These are phyloP conservation scores for Pseudorectes ferrugineus DNA, from an alignment of 2,113 vertebrate genomes.

Conservation along the genomic window DNA sequence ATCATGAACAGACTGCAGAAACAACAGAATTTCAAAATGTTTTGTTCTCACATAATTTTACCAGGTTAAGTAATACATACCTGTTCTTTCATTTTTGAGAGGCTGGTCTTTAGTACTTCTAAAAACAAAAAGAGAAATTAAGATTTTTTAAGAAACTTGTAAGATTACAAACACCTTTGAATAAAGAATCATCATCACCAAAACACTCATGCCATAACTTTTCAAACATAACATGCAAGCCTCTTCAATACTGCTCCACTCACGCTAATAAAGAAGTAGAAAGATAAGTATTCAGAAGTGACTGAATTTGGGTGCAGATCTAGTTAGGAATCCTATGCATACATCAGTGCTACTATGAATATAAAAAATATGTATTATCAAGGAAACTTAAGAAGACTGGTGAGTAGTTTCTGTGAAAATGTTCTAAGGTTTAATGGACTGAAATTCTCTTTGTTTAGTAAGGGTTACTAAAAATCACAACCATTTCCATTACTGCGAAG, in stretches of 20 bases:
- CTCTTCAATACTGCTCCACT: background rate
- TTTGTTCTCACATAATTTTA: background rate
- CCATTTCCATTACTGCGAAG: background rate
- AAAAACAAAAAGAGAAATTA: conserved; percentile 43
- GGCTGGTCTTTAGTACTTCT: conserved; percentile 57
- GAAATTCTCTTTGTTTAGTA: background rate
- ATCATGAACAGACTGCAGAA: background rate
- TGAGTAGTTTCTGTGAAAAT: background rate
- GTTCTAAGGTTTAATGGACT: background rate
- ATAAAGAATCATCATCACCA: background rate
- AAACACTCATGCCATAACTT: background rate
- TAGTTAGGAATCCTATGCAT: background rate
- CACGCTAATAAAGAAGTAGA: background rate
- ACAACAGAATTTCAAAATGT: background rate
- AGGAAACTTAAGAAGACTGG: background rate
- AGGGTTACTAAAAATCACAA: background rate
- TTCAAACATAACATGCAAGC: background rate
- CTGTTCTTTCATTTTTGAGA: conserved; percentile 26
- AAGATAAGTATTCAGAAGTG: background rate
- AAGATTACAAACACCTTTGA: background rate
- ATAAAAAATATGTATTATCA: background rate
- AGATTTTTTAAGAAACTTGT: background rate
- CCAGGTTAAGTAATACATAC: conserved; percentile 42
- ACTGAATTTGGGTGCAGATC: background rate
- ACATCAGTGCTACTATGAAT: background rate